Base-by-base conservation (phyloP, 2,797 vertebrate species). In the Danio aesculapii region DNA sequence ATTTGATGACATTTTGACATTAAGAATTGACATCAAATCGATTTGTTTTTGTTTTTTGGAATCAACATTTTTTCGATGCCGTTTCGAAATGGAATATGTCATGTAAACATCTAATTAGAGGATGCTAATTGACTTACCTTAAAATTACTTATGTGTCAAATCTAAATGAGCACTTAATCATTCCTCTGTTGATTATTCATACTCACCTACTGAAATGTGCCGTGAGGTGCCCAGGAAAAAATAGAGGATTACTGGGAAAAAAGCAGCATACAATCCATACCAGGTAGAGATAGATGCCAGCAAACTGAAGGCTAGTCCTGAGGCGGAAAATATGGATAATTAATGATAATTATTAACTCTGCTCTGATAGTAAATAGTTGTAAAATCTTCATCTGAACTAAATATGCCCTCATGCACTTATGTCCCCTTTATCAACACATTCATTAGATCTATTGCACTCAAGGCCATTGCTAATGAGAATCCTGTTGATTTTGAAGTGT, bases 171-270 rank as follows among this genome's bases (percentile, higher is more conserved):
- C 30, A 30, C 30, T 30, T 30, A n/a, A n/a, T n/a, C n/a, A 30
- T 30, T 30, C 30, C 30, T 30, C 30, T 30, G 30, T 30, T 30
- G 30, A 30, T 3, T 30, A 30, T 30, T 30, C 3, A 30, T 30
- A 62, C 96, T 96, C 90, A 99, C 98, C 98, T 13, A 95, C 96
- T 84, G 98, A 97, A 89, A 99, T 97, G 88, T 99, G 98, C 86
- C 93, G 95, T 16, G 98, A 99, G 72, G 98, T 99, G 49, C 98
- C 98, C 50, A 99, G 89, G 88, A 99, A 94, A 87, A 98, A 97
- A 91, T 99, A 99, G 30, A 93, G 84, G 75, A 99, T 16, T 1
- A 95, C 84, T 3, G 98, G 97, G 84, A 97, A 99, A 91, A 99
- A 99, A 6, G 96, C 97, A 0, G 97, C 92, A 82, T 97, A 99